phyloP scores from a whole-genome alignment of 2,797 vertebrate species.

The Coregonus ussuriensis region DNA sequence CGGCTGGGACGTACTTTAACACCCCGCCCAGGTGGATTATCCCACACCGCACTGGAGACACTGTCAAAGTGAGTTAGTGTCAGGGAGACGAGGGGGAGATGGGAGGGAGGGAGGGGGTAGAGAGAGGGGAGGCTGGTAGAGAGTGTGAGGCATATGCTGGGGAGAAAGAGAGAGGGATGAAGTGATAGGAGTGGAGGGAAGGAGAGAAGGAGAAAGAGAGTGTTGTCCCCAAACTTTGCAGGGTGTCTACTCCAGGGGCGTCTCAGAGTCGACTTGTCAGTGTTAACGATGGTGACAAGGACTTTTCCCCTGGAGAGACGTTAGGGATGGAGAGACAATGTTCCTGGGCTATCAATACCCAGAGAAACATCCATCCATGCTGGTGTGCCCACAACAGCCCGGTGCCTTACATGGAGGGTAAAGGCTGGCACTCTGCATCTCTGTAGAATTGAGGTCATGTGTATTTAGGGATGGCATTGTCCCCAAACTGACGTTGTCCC shows the following conservation, averaged over 20 bases:
- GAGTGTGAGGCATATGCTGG: background rate
- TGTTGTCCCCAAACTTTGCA: background rate
- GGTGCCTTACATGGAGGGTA: no score
- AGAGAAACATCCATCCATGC: no score
- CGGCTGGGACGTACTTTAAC: slow-evolving; percentile 3
- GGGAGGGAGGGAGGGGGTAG: no score
- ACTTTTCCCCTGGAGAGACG: background rate
- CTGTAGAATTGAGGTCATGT: no score
- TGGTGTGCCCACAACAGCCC: no score
- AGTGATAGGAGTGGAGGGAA: background rate
- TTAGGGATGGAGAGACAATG: background rate
- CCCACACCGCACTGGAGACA: background rate
- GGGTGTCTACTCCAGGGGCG: background rate
- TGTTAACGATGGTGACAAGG: background rate
- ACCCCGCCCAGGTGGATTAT: background rate
- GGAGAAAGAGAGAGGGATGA: background rate
- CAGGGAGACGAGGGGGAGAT: background rate
- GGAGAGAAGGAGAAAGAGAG: background rate
- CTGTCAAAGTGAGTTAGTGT: background rate
- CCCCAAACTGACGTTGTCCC: no score
- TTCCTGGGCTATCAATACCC: no score
- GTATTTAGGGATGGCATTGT: no score
- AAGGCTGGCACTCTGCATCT: no score
- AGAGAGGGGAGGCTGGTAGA: background rate
- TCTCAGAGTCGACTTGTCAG: background rate